Percentiles rank a stretch among this genome's conserved stretches.
These are phyloP conservation scores for Benitochromis conjunctus DNA, from an alignment of 2,113 vertebrate genomes.

Conservation along the genomic window DNA sequence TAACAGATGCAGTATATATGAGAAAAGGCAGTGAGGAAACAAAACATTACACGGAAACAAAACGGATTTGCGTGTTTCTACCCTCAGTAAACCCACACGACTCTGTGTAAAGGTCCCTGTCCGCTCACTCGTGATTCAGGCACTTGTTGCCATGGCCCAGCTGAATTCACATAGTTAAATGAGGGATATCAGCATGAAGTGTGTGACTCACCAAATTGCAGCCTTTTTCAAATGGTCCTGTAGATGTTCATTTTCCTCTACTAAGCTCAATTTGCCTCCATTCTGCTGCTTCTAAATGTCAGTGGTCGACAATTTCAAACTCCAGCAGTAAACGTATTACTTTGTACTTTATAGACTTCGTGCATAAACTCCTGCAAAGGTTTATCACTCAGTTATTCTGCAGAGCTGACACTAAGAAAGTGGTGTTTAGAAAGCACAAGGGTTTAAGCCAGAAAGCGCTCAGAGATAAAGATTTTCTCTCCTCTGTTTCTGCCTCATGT, in stretches of 20 bases:
- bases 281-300: conserved; percentile 46
- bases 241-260: conserved; percentile 41
- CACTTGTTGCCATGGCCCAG: conserved; percentile 41
- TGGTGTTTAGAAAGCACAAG: not conserved
- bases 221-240: conserved; percentile 31
- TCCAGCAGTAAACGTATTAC: not conserved
- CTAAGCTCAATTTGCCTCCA: conserved; percentile 20
- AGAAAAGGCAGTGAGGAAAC: not conserved
- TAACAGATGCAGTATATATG: not conserved
- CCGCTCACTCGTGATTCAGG: conserved; percentile 17
- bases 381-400: not conserved
- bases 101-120: not conserved
- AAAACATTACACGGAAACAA: not conserved
- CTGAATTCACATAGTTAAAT: conserved; percentile 47
- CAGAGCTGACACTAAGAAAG: not conserved
- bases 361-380: not conserved
- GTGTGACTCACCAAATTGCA: conserved; percentile 59
- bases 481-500: conserved; percentile 20
- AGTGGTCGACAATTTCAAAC: conserved; percentile 4
- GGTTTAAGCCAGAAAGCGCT: not conserved
- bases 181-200: conserved; percentile 37
- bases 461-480: not conserved
- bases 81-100: not conserved
- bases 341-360: not conserved
- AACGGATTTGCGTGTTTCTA: not conserved